Evolutionary conservation across 2,797 vertebrate genomes (phyloP), one percentile per base, ranked within the genome.

Genomic region (Garrulus glandarius): DNA sequence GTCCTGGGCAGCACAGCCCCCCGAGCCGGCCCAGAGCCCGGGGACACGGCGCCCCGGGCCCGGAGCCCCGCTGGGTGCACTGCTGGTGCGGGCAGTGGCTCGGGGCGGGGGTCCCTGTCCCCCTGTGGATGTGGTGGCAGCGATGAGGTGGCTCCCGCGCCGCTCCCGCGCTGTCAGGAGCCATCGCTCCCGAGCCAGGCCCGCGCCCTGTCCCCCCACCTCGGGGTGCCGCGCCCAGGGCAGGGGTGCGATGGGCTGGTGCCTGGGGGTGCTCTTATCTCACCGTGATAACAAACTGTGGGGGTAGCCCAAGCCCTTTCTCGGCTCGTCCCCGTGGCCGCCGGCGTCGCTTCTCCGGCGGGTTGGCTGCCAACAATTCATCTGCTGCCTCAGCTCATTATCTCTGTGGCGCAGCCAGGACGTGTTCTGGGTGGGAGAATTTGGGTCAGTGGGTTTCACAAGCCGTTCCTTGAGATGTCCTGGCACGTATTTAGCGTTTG

Each of bases 1-100:
- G 11, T 9, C 34, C 65, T 3, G 2, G 2, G 15, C 50, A 29
- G 52, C 39, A 1, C 32, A 34, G 24, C 44, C 32, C 36, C 15
- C 41, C 5, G 9, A 2, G 80, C 41, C 27, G n/a, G 15, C 55
- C n/a, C n/a, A 24, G 55, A 36, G 55, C 55, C 39, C 57, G 8
- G 19, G 47, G 49, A n/a, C 57, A 46, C 2, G 32, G 22, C 8
- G 7, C 19, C 46, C 4, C 4, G 3, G 9, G 26, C 23, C n/a
- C 0, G 0, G 6, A 9, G 17, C 7, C 11, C 26, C 23, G 8
- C 1, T 1, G 44, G 24, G 72, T 5, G 5, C 67, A 6, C 59
- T 55, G 96, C 96, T 97, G 96, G 98, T 97, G 94, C 68, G 65
- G 80, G 96, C 98, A 97, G 92, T 97, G 97, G 98, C 97, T 96